Percentiles rank a stretch among this genome's conserved stretches.
Evolutionary conservation across 2,113 vertebrate genomes (phyloP).

Genomic region (Junco hyemalis): DNA sequence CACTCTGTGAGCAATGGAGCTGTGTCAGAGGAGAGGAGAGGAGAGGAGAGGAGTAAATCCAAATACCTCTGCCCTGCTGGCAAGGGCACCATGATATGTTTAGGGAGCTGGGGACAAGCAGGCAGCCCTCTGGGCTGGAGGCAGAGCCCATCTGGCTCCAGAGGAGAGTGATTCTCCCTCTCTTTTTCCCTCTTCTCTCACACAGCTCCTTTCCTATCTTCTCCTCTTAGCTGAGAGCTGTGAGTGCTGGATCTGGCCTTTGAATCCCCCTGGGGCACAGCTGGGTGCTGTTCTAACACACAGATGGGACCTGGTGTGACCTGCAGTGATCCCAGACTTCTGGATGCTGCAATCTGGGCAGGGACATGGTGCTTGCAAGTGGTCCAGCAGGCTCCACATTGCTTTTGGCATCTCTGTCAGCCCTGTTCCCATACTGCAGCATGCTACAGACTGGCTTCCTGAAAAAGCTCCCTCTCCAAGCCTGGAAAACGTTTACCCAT

Average conservation of each 20-base stretch:
- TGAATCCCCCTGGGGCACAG: neutral
- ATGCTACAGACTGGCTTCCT: neutral
- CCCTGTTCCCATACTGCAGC: neutral
- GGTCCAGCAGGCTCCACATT: neutral
- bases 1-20: neutral
- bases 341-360: neutral
- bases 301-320: neutral
- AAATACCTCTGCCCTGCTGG: no score
- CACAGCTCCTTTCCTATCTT: neutral
- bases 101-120: neutral
- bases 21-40: neutral
- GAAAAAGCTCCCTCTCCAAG: neutral
- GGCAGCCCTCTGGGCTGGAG: neutral
- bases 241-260: neutral
- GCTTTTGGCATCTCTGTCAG: neutral
- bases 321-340: accelerated
- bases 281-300: accelerated
- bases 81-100: neutral
- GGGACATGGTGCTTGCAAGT: neutral
- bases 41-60: no score
- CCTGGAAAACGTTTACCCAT: neutral
- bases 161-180: neutral
- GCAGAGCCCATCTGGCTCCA: neutral
- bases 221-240: neutral
- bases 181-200: neutral